phyloP scores from a whole-genome alignment of 2,113 vertebrate genomes.

The Mobula birostris region DNA sequence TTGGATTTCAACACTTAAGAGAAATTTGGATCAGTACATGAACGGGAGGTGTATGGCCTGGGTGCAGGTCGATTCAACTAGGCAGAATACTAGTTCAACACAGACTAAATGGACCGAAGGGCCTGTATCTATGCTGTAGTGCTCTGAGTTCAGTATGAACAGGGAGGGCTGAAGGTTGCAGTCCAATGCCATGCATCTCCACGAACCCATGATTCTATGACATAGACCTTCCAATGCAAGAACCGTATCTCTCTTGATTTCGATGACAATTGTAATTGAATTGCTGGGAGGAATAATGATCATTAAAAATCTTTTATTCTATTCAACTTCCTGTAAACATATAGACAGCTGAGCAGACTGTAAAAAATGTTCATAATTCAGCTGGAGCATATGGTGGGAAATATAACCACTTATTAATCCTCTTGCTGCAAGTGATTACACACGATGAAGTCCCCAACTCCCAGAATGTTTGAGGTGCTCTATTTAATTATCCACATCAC shows the following conservation, averaged over 20 bases:
- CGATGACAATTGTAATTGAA: background rate
- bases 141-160: too few species aligned
- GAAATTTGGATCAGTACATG: too few species aligned
- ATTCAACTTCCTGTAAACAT: background rate
- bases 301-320: background rate
- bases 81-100: too few species aligned
- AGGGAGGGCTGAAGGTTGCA: too few species aligned
- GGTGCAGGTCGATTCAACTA: too few species aligned
- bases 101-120: too few species aligned
- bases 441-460: background rate
- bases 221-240: background rate
- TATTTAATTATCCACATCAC: conserved; percentile 29
- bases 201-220: too few species aligned
- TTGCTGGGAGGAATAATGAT: background rate
- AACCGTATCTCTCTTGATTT: background rate
- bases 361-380: conserved; percentile 25
- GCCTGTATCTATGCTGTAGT: too few species aligned
- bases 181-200: too few species aligned
- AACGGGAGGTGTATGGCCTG: too few species aligned
- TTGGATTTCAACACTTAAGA: too few species aligned
- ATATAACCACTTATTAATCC: conserved; percentile 32
- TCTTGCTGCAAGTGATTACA: conserved; percentile 5
- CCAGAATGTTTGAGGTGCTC: background rate
- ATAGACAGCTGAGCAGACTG: conserved; percentile 8
- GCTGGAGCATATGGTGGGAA: background rate